Base-by-base conservation (phyloP, 92 coral and sea anemone species). In the Porites cylindrica region DNA sequence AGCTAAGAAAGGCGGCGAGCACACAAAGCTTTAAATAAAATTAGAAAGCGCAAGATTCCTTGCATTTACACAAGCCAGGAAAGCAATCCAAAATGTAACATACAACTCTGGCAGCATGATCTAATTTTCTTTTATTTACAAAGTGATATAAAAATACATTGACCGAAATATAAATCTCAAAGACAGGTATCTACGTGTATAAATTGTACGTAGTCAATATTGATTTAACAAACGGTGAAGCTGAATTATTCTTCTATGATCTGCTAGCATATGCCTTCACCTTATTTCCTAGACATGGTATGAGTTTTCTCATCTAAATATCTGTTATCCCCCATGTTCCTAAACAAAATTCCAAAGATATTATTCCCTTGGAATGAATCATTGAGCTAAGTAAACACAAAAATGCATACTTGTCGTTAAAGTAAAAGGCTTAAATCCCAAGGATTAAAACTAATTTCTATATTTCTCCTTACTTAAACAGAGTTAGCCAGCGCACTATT, bases 91-190 rank as follows among this genome's bases (percentile, higher is more conserved):
- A 19, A 54, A 20, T 53, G 17, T 50, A 54, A 54, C 23, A 20
- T 79, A 8, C 43, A 43, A 20, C 23, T 63, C 59, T 47, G 9
- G 12, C 19, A 78, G 50, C 43, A 60, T 51, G 59, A 78, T 18
- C 12, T 56, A 70, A 8, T 51, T 14, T 68, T 70, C 77, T 82
- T 82, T 82, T 82, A 82, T 82, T 82, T 82, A 82, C 86, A 82
- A 59, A 70, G 21, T 60, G 59, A 58, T 82, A 82, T 20, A 82
- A 82, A 78, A 82, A 70, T 70, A 82, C 70, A 70, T n/a, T 54
- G 68, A 70, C 32, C 7, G 78, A 54, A 26, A 23, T 81, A 52
- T 16, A 24, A 52, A 70, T 70, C 19, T 24, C 19, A 21, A 81
- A 66, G 21, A 10, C 38, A 68, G 52, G 56, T 38, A 2, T 19